Conservation (phyloP, 1,140 invertebrate species). For the Anastrepha ludens region DNA sequence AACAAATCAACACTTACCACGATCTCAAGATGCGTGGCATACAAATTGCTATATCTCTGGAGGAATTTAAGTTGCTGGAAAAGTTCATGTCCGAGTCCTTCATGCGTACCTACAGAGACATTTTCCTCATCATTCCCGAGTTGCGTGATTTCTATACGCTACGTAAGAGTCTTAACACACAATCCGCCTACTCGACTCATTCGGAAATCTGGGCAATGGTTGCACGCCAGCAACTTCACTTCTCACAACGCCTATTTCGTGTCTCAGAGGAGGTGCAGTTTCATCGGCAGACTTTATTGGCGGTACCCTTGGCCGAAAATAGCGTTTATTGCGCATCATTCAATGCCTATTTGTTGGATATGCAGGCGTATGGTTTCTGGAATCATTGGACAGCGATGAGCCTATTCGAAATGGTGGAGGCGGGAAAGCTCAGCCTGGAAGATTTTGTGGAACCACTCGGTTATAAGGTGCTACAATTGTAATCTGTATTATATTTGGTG, state of each 20-base stretch:
- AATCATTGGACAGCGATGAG: conserved; percentile 24
- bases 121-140: not conserved
- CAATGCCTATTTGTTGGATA: conserved; percentile 35
- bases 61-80: not conserved
- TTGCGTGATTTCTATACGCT: not conserved
- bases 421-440: not conserved
- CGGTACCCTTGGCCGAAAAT: conserved; percentile 48
- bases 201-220: conserved; percentile 37
- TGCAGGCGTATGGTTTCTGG: conserved; percentile 40
- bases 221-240: not conserved
- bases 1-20: conserved; percentile 34
- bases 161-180: conserved; percentile 6
- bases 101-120: not conserved
- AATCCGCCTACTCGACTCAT: not conserved
- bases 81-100: not conserved
- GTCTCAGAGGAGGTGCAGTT: not conserved
- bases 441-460: not conserved
- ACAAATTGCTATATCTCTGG: not conserved
- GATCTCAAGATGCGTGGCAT: not conserved
- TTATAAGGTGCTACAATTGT: not conserved
- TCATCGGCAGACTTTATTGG: not conserved
- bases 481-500: conserved; percentile 40
- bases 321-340: conserved; percentile 35
- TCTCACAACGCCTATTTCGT: conserved; percentile 26
- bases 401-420: conserved; percentile 31